Evolutionary conservation across 2,113 vertebrate species (phyloP).

Genomic region (Meles meles): DNA sequence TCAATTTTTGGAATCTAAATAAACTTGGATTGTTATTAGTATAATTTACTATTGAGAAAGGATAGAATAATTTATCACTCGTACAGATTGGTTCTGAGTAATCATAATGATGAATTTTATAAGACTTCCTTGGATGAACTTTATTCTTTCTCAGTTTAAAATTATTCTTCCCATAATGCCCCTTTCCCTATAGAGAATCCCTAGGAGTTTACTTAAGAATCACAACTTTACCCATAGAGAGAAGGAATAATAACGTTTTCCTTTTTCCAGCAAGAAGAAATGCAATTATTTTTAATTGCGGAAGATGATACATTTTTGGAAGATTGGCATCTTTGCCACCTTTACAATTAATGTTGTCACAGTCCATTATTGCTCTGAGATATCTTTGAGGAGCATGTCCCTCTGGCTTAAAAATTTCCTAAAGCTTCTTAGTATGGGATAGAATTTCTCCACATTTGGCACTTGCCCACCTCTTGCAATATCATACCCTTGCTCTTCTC

Average conservation of each 20-base stretch:
- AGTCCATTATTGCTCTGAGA: neutral
- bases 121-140: constrained; percentile 22
- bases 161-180: neutral
- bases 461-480: neutral
- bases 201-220: neutral
- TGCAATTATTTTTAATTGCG: constrained; percentile 56
- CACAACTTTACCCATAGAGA: neutral
- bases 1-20: constrained; percentile 19
- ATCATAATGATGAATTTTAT: constrained; percentile 42
- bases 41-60: constrained; percentile 22
- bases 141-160: constrained; percentile 42
- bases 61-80: constrained; percentile 45
- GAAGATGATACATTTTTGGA: neutral
- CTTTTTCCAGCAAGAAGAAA: constrained; percentile 23
- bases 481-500: neutral
- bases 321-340: neutral
- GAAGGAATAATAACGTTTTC: neutral
- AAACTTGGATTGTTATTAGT: constrained; percentile 12
- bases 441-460: neutral
- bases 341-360: neutral
- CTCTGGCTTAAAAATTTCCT: neutral
- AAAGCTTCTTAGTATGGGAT: neutral
- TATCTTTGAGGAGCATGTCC: neutral
- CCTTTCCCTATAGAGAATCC: neutral
- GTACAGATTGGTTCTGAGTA: neutral